Evolutionary conservation across 2,113 vertebrate species (phyloP).

Genomic region (Myrmecobius fasciatus): DNA sequence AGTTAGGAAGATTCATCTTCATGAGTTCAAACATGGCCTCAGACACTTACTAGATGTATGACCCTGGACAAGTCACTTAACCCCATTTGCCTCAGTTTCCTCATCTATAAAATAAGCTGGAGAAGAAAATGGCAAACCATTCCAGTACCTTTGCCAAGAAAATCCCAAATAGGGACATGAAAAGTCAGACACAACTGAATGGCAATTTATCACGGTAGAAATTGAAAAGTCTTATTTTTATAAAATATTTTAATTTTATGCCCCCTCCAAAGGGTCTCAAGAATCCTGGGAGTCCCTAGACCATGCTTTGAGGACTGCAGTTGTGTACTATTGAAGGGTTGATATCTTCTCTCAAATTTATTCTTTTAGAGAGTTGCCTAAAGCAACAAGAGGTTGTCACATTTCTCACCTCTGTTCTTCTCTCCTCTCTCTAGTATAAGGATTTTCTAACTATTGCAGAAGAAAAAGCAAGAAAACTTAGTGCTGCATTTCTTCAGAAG

Average conservation of each 20-base stretch:
- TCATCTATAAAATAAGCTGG: background rate
- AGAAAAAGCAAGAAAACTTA: slow-evolving; percentile 76
- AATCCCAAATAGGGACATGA: background rate
- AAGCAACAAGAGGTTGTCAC: background rate
- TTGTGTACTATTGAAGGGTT: background rate
- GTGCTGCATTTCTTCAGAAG: slow-evolving; percentile 80
- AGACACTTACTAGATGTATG: background rate
- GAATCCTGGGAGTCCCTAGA: background rate
- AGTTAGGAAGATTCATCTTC: background rate
- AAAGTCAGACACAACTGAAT: background rate
- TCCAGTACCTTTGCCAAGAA: background rate
- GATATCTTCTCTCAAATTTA: background rate
- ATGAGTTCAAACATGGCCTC: background rate
- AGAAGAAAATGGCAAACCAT: background rate
- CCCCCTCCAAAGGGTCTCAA: background rate
- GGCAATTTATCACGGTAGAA: background rate
- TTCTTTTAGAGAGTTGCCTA: background rate
- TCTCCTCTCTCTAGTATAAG: slow-evolving; percentile 73
- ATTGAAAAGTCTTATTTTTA: background rate
- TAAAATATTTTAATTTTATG: background rate
- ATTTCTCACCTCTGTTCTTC: background rate
- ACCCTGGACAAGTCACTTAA: background rate
- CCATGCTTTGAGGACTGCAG: background rate
- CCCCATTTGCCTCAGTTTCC: background rate
- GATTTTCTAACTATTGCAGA: slow-evolving; percentile 81